Evolutionary conservation across 1,140 invertebrate genomes (phyloP).

Genomic region (Micrasema minimum): DNA sequence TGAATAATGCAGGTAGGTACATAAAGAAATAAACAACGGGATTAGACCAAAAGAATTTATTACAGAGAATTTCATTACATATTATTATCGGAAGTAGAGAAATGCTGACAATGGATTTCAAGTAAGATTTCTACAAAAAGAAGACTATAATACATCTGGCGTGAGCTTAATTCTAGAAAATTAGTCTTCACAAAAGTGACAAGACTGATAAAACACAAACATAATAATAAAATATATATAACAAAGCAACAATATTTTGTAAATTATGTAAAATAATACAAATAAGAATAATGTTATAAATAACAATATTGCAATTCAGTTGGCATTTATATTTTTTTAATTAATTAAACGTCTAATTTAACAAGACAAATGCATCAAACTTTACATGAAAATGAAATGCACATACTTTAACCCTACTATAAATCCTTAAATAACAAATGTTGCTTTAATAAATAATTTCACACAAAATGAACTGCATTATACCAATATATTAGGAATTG

Average conservation of each 20-base stretch:
- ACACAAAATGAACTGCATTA: slow-evolving; percentile 50
- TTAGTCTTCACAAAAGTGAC: slow-evolving; percentile 51
- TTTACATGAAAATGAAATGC: slow-evolving; percentile 52
- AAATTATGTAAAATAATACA: slow-evolving; percentile 39
- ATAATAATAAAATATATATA: slow-evolving; percentile 48
- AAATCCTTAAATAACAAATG: slow-evolving; percentile 53
- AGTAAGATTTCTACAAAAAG: slow-evolving; percentile 54
- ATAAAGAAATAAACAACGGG: slow-evolving; percentile 18
- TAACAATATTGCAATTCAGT: slow-evolving; percentile 54
- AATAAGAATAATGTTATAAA: slow-evolving; percentile 51
- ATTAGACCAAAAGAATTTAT: slow-evolving; percentile 54
- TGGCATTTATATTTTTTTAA: slow-evolving; percentile 42
- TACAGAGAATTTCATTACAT: slow-evolving; percentile 55
- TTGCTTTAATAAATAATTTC: slow-evolving; percentile 50
- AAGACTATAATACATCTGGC: slow-evolving; percentile 54
- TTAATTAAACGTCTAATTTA: slow-evolving; percentile 42
- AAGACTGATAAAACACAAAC: slow-evolving; percentile 49
- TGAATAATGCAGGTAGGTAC: too few species aligned
- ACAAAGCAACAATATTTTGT: slow-evolving; percentile 53
- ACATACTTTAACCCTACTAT: slow-evolving; percentile 46
- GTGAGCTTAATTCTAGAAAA: slow-evolving; percentile 53
- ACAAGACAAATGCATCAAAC: slow-evolving; percentile 53
- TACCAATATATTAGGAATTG: slow-evolving; percentile 41
- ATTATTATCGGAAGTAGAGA: slow-evolving; percentile 55
- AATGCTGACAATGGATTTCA: slow-evolving; percentile 54